Conservation (phyloP, 2,888 invertebrate genomes). For the Dryococelus australis region DNA sequence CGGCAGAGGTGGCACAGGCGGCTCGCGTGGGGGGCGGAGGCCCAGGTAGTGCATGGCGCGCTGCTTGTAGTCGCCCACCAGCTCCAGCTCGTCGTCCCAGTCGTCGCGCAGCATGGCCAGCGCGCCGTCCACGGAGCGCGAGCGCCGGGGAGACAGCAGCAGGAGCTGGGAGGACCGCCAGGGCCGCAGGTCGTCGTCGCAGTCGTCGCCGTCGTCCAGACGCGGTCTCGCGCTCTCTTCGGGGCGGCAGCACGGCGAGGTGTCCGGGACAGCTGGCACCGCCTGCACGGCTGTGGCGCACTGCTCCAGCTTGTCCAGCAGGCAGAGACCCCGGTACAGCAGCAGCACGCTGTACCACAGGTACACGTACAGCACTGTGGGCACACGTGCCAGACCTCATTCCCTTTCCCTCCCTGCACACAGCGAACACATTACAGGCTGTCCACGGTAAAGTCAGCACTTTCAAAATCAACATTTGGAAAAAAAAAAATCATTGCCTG, state of each 20-base stretch:
- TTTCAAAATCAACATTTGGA: too few relatives aligned
- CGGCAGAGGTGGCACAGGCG: not conserved
- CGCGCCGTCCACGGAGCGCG: not conserved
- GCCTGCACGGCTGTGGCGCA: not conserved
- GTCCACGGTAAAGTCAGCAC: too few relatives aligned
- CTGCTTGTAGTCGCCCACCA: conserved; percentile 9
- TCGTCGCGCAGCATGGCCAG: not conserved
- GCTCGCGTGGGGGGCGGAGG: not conserved
- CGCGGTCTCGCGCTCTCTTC: not conserved
- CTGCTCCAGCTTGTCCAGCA: not conserved
- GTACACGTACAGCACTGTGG: not conserved
- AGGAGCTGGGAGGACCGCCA: not conserved
- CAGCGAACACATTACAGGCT: too few relatives aligned
- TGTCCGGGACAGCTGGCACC: not conserved
- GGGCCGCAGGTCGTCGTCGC: not conserved
- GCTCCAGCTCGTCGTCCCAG: not conserved
- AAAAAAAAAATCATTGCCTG: too few relatives aligned
- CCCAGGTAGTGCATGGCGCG: not conserved
- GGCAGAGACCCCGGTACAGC: not conserved
- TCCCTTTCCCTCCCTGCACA: too few relatives aligned
- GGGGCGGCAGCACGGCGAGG: not conserved
- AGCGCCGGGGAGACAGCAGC: not conserved
- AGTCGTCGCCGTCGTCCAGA: not conserved
- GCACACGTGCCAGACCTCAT: not conserved
- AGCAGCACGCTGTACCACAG: conserved; percentile 16